Evolutionary conservation across 2,113 vertebrate species (phyloP), one percentile per base, ranked within the genome.

Genomic region (Tragelaphus buxtoni): DNA sequence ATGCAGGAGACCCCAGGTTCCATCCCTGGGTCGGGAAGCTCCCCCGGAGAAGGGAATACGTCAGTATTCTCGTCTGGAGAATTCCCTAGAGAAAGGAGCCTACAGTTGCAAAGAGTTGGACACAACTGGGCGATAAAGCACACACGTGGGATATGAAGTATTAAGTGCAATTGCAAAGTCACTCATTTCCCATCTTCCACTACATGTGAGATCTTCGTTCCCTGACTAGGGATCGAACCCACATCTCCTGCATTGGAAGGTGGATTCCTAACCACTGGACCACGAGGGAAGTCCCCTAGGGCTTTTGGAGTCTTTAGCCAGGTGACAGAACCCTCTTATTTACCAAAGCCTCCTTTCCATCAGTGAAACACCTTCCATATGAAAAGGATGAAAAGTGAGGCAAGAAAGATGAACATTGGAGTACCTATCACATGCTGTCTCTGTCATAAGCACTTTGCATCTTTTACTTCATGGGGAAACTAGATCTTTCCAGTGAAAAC

Each of bases 341-440:
- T 58, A 18, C 60, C 28, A 42, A 74, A 14, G 24, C 3, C 3
- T 3, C 45, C 58, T 74, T 53, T 53, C 20, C 2, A 2, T 80
- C 17, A 28, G 47, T 22, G 47, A 18, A 45, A 90, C 26, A 7
- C 45, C 14, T 32, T 51, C 65, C 65, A 72, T 72, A 10, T 72
- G 65, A 72, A 20, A 72, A 72, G 65, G 65, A 39, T 39, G 35
- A 72, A 39, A 72, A 72, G 5, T 72, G 65, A 39, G 35, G 20
- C 9, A 26, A 28, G 55, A 81, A 55, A 76, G 26, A 49, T 8
- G 39, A 10, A 24, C 3, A 0, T 16, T 28, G 2, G 24, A 6
- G 56, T 12, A 6, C 28, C 28, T 18, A 1, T 24, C 35, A 4
- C 16, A 32, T 3, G n/a, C 9, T 5, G 0, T 42, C 22, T 3